Percentiles rank a stretch among this genome's conserved stretches.
These are phyloP conservation scores for Polymixis flavicincta DNA, from an alignment of 2,888 invertebrate species.

Conservation along the genomic window DNA sequence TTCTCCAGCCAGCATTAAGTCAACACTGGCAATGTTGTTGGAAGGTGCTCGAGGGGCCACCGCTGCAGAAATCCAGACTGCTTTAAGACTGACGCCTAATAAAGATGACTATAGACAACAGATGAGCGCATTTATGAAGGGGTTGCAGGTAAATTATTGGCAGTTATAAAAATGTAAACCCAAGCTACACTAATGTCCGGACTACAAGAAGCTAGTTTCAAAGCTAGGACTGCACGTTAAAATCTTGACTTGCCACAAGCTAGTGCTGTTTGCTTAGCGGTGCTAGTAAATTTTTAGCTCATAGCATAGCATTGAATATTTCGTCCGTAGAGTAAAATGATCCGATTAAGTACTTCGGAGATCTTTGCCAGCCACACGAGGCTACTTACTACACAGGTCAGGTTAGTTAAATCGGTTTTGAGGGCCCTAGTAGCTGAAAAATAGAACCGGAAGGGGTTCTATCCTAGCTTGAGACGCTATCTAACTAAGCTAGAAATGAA, in stretches of 20 bases:
- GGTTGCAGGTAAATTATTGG: constrained; percentile 75
- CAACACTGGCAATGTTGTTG: constrained; percentile 91
- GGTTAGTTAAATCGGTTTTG: not conserved
- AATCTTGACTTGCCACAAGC: not conserved
- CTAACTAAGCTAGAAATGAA: not conserved
- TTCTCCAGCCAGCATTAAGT: constrained; percentile 93
- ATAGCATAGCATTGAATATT: not conserved
- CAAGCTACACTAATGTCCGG: not conserved
- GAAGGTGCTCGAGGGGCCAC: constrained; percentile 91
- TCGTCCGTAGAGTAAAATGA: not conserved
- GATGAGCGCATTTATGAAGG: constrained; percentile 74
- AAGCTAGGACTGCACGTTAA: not conserved
- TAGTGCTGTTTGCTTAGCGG: not conserved
- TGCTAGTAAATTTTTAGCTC: no score
- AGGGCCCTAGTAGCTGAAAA: not conserved
- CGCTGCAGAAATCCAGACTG: constrained; percentile 90
- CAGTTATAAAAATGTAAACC: not conserved
- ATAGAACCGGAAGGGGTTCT: not conserved
- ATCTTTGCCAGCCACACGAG: not conserved
- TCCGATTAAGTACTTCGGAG: not conserved
- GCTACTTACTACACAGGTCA: not conserved
- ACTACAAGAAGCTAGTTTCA: not conserved
- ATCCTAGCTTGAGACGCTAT: not conserved
- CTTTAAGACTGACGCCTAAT: constrained; percentile 89
- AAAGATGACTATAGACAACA: constrained; percentile 80